These are phyloP conservation scores for Ophion ventricosus DNA, from an alignment of 2,888 invertebrate genomes.

Conservation along the genomic window DNA sequence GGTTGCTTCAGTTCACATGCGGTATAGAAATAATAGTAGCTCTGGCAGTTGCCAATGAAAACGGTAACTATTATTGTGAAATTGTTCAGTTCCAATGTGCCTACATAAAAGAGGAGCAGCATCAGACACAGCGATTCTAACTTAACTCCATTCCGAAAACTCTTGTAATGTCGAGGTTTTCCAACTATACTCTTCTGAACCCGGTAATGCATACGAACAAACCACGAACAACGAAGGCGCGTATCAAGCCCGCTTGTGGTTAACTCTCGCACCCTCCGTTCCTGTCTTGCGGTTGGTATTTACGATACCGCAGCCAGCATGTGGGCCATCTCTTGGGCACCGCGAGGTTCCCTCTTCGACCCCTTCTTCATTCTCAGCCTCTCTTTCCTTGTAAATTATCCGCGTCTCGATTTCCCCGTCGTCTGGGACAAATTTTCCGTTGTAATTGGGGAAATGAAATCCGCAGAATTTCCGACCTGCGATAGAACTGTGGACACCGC, in stretches of 20 bases:
- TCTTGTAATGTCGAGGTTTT: conserved; percentile 61
- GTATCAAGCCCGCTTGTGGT: conserved; percentile 67
- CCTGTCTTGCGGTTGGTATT: conserved; percentile 73
- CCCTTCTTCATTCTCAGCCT: conserved; percentile 57
- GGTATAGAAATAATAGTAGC: background rate
- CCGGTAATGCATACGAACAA: conserved; percentile 65
- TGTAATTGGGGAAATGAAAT: conserved; percentile 41
- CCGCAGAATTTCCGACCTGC: no score
- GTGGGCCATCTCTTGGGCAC: conserved; percentile 54
- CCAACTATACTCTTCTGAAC: conserved; percentile 55
- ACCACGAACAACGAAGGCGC: conserved; percentile 59
- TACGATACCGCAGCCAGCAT: conserved; percentile 72
- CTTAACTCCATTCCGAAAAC: conserved; percentile 27
- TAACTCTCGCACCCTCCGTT: conserved; percentile 65
- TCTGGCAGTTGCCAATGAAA: background rate
- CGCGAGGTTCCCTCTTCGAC: conserved; percentile 1
- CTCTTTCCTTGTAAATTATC: conserved; percentile 53
- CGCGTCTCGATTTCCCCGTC: conserved; percentile 63
- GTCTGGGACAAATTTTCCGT: conserved; percentile 77
- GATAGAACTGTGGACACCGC: no score
- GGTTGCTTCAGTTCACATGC: background rate
- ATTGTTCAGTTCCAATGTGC: conserved; percentile 18
- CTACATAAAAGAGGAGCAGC: background rate
- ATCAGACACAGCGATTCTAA: background rate
- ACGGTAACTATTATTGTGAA: background rate